These are phyloP conservation scores for Mareca penelope DNA, from an alignment of 2,797 vertebrate genomes.

Conservation along the genomic window DNA sequence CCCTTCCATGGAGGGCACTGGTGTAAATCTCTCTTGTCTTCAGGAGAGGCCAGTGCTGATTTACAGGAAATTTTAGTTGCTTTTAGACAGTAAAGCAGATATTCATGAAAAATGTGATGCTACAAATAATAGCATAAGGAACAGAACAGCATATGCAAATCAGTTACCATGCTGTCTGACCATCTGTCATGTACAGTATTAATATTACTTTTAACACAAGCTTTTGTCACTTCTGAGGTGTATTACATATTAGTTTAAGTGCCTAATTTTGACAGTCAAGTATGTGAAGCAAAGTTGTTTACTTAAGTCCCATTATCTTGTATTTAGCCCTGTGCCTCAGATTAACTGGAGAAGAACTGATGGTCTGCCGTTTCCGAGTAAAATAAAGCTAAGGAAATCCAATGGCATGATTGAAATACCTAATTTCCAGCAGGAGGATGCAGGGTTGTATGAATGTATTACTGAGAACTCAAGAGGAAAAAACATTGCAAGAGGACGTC, in stretches of 20 bases:
- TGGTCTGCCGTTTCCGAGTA: constrained; percentile 88
- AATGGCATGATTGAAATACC: constrained; percentile 91
- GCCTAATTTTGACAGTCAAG: neutral
- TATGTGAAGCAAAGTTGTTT: neutral
- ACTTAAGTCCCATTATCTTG: neutral
- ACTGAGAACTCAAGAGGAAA: constrained; percentile 93
- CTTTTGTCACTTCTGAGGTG: neutral
- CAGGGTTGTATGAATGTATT: constrained; percentile 91
- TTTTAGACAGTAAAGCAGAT: neutral
- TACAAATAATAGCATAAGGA: neutral
- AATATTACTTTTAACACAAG: neutral
- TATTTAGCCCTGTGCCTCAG: constrained; percentile 89
- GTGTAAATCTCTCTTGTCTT: neutral
- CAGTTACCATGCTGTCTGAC: neutral
- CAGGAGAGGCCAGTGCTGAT: neutral
- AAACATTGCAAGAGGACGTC: constrained; percentile 88
- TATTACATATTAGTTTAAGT: neutral
- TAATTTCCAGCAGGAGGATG: constrained; percentile 92
- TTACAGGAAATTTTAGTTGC: neutral
- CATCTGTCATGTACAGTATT: neutral
- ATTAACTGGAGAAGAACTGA: constrained; percentile 94
- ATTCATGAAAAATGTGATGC: neutral
- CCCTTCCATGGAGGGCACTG: neutral
- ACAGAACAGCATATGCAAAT: neutral
- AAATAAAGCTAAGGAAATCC: constrained; percentile 89